Conservation (phyloP, 1,140 invertebrate genomes). For the Phortica variegata region DNA sequence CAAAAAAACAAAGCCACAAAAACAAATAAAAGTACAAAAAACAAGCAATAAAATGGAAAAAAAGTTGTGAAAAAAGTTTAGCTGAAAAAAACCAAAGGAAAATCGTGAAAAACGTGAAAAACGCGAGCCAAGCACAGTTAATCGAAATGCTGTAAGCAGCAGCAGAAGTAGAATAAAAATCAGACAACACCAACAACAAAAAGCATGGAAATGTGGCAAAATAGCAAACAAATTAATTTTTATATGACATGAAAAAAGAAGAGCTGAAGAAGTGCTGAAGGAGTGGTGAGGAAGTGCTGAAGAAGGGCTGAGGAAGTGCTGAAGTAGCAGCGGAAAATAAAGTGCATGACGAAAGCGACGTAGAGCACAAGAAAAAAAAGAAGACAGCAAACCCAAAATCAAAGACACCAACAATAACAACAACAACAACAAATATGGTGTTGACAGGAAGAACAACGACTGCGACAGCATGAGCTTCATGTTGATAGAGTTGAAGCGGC, state of each 20-base stretch:
- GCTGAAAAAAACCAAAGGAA: slow-evolving; percentile 23
- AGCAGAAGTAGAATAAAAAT: background rate
- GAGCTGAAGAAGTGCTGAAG: slow-evolving; percentile 38
- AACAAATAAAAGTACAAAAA: slow-evolving; percentile 24
- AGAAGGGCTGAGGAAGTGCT: slow-evolving; percentile 29
- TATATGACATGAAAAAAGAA: slow-evolving; percentile 53
- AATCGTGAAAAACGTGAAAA: too few relatives aligned
- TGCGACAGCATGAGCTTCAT: too few relatives aligned
- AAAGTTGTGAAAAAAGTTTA: slow-evolving; percentile 3
- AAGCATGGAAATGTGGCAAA: slow-evolving; percentile 17
- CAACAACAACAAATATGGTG: slow-evolving; percentile 29
- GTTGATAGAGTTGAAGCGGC: slow-evolving; percentile 6
- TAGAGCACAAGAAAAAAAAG: too few relatives aligned
- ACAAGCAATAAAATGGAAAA: slow-evolving; percentile 27
- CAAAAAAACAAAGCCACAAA: background rate
- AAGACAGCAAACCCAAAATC: too few relatives aligned
- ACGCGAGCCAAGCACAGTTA: too few relatives aligned
- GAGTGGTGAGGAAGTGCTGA: slow-evolving; percentile 32
- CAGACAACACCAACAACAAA: background rate
- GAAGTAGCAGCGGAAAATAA: slow-evolving; percentile 25
- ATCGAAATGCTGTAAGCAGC: slow-evolving; percentile 53
- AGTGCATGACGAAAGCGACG: slow-evolving; percentile 24
- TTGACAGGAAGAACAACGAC: slow-evolving; percentile 20
- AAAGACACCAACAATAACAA: too few relatives aligned
- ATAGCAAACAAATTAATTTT: slow-evolving; percentile 55